phyloP scores from a whole-genome alignment of 1,140 invertebrate genomes.

The Euura saliciscinereae region DNA sequence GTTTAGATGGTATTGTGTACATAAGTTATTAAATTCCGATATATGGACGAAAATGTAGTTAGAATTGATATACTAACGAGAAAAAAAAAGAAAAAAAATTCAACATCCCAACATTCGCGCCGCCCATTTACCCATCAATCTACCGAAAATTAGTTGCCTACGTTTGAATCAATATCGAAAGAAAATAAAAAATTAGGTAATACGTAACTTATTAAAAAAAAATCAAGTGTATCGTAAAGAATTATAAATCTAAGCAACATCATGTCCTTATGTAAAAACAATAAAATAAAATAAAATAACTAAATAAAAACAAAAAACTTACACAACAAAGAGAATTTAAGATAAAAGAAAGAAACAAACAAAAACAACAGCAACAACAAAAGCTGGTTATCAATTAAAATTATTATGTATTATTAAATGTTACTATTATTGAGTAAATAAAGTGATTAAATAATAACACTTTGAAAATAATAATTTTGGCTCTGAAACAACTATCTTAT shows the following conservation, averaged over 20 bases:
- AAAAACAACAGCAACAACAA: slow-evolving; percentile 26
- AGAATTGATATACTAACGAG: slow-evolving; percentile 23
- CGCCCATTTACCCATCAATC: slow-evolving; percentile 34
- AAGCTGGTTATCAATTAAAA: slow-evolving; percentile 57
- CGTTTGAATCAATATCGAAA: slow-evolving; percentile 47
- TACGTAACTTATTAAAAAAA: slow-evolving; percentile 39
- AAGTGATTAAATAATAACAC: slow-evolving; percentile 53
- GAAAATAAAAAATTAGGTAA: slow-evolving; percentile 40
- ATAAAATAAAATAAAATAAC: slow-evolving; percentile 16
- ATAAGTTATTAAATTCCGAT: slow-evolving; percentile 56
- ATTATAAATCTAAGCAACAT: slow-evolving; percentile 38
- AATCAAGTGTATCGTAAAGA: slow-evolving; percentile 55
- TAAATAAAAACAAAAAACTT: background rate
- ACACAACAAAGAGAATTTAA: slow-evolving; percentile 3
- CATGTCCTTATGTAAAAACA: slow-evolving; percentile 58
- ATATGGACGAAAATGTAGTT: slow-evolving; percentile 49
- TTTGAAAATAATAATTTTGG: slow-evolving; percentile 38
- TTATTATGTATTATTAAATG: slow-evolving; percentile 59
- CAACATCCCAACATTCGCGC: background rate
- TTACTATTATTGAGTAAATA: slow-evolving; percentile 58
- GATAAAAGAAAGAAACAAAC: background rate
- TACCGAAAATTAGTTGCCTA: slow-evolving; percentile 58
- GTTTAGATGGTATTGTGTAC: slow-evolving; percentile 57
- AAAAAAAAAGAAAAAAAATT: background rate
- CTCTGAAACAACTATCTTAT: slow-evolving; percentile 30